phyloP scores from a whole-genome alignment of 2,797 vertebrate genomes.

The Varecia variegata region DNA sequence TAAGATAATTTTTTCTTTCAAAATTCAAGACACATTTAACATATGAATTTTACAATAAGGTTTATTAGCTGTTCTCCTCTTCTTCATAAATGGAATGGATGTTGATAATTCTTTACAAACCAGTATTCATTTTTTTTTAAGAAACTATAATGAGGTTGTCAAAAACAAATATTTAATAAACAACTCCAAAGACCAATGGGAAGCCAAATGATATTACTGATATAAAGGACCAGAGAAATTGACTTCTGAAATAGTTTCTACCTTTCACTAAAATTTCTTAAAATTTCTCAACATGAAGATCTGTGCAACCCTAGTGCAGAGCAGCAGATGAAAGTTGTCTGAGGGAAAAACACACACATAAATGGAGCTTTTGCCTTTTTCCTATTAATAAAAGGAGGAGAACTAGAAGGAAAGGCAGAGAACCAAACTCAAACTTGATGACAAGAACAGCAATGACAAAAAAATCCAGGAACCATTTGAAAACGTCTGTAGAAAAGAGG shows the following conservation, averaged over 20 bases:
- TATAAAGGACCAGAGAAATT: constrained; percentile 72
- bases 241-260: constrained; percentile 65
- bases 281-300: constrained; percentile 72
- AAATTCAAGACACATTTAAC: constrained; percentile 84
- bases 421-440: constrained; percentile 63
- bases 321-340: constrained; percentile 69
- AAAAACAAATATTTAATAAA: constrained; percentile 83
- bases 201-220: constrained; percentile 75
- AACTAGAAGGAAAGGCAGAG: constrained; percentile 66
- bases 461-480: constrained; percentile 44
- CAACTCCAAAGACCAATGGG: constrained; percentile 82
- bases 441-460: constrained; percentile 36
- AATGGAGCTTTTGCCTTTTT: constrained; percentile 54
- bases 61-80: constrained; percentile 92
- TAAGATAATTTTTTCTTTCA: constrained; percentile 46
- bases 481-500: constrained; percentile 85
- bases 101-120: constrained; percentile 87
- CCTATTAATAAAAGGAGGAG: constrained; percentile 84
- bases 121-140: constrained; percentile 83
- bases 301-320: constrained; percentile 74
- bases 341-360: constrained; percentile 75
- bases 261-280: constrained; percentile 67
- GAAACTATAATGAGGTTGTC: constrained; percentile 80
- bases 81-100: constrained; percentile 91
- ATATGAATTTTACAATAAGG: constrained; percentile 86